Evolutionary conservation across 2,888 invertebrate genomes (phyloP), one percentile per base, ranked within the genome.

Genomic region (Monoplex corrugatus): DNA sequence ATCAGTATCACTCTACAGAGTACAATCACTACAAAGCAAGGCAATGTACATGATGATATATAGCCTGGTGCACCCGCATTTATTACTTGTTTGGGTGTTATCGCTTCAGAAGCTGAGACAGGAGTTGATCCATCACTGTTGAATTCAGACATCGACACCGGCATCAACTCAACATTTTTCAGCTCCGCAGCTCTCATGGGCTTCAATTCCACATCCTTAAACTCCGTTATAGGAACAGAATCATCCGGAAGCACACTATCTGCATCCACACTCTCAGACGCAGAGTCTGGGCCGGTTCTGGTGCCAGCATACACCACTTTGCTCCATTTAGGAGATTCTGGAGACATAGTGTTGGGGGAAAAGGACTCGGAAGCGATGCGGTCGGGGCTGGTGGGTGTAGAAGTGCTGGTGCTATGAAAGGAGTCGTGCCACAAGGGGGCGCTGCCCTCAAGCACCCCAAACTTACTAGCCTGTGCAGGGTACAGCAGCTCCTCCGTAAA

Each of bases 401-500:
- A 13, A 1, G 83, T 44, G 57, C 68, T 83, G 16, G 68, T 88
- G 83, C 83, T 88, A 45, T 19, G 28, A 44, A 83, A 83, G 45
- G 88, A 88, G 57, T 88, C 88, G 43, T 45, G 83, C 88, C 88
- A 82, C 68, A 83, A 32, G 19, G 87, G 82, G 44, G 88, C 88
- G 8, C 57, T 28, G 43, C 82, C 75, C 57, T 82, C 80, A 23
- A 40, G 6, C 32, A n/a, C 43, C 13, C 38, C 35, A 40, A 78
- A 38, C 50, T 78, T 75, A 87, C 87, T 78, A 45, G 75, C 78
- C 87, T 92, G 93, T 86, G 93, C 92, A 28, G 92, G 92, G 89
- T 93, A 94, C 78, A 80, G 94, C 78, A 80, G 92, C 90, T 95
- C 95, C 89, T 94, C 94, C 32, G 86, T 87, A 87, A 91, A 90